Evolutionary conservation across 2,113 vertebrate species (phyloP), one percentile per base, ranked within the genome.

Genomic region (Mormyrus lacerda): DNA sequence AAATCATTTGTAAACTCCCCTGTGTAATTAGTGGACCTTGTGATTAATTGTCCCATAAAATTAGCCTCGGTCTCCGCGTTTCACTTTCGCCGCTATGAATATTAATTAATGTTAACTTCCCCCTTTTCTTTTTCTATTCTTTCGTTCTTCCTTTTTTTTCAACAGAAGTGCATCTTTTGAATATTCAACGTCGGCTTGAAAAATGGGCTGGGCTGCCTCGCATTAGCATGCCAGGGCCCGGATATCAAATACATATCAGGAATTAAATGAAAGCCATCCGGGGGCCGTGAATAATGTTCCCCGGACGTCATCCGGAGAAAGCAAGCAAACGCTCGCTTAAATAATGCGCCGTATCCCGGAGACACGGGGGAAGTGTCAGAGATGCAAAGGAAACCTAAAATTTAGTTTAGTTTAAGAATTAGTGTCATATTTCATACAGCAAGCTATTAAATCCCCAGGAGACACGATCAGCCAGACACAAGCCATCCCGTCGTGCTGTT

Each of bases 41-140:
- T 99, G 98, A 99, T 99, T 99, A 99, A 99, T 99, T 98, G 97
- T 98, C 97, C 97, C 97, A 98, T 98, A 98, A 99, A 99, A 99
- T 99, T 99, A 99, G 98, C 97, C 95, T 97, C 94, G 97, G 97
- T 97, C 97, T 97, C 96, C 96, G 96, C 97, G 99, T 99, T 84
- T 98, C 97, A 98, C 98, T 98, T 96, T 98, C 97, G 98, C 96
- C 95, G 97, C 97, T 97, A 96, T 95, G 97, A 98, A 98, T 99
- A 99, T 99, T 99, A 99, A 99, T 99, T 99, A 98, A 99, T 97
- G 97, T 98, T 98, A 99, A 98, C 97, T 96, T 96, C 91, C 92
- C 91, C 89, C 83, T 90, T 92, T 69, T 69, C 83, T 89, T 92
- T 65, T 69, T 69, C 61, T 69, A 31, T 65, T 58, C 21, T 11